phyloP scores from a whole-genome alignment of 2,888 invertebrate species.

The Muscina levida region DNA sequence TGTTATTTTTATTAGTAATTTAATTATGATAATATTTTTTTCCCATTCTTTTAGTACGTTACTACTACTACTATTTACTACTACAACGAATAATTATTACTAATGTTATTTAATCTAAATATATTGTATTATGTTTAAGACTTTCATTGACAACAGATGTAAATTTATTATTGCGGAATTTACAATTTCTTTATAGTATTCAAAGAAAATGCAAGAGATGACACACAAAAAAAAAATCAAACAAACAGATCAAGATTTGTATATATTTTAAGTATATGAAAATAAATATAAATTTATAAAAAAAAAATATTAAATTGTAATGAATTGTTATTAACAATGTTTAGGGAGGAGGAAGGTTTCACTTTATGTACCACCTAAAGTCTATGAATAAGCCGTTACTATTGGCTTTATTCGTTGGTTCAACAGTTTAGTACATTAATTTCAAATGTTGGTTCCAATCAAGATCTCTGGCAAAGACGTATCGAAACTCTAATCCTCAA shows the following conservation, averaged over 20 bases:
- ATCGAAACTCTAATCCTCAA: too few species aligned
- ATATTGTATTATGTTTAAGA: conserved; percentile 31
- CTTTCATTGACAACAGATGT: background rate
- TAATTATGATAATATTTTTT: conserved; percentile 44
- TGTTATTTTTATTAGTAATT: conserved; percentile 60
- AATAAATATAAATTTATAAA: conserved; percentile 39
- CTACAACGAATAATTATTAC: conserved; percentile 39
- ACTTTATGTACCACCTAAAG: too few species aligned
- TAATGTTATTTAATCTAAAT: conserved; percentile 50
- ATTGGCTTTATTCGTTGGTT: too few species aligned
- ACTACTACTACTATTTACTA: too few species aligned
- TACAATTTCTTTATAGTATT: background rate
- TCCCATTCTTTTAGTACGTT: conserved; percentile 10
- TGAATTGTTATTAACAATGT: too few species aligned
- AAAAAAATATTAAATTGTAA: conserved; percentile 40
- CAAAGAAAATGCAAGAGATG: conserved; percentile 1
- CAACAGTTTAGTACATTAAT: too few species aligned
- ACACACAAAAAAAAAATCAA: background rate
- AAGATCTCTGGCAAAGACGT: too few species aligned
- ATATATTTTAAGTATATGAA: conserved; percentile 54
- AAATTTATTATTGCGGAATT: background rate
- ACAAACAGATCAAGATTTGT: conserved; percentile 36
- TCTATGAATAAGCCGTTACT: too few species aligned
- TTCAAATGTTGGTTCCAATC: too few species aligned
- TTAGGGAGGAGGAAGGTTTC: too few species aligned